These are phyloP conservation scores for Erynnis tages DNA, from an alignment of 2,888 invertebrate species.

Conservation along the genomic window DNA sequence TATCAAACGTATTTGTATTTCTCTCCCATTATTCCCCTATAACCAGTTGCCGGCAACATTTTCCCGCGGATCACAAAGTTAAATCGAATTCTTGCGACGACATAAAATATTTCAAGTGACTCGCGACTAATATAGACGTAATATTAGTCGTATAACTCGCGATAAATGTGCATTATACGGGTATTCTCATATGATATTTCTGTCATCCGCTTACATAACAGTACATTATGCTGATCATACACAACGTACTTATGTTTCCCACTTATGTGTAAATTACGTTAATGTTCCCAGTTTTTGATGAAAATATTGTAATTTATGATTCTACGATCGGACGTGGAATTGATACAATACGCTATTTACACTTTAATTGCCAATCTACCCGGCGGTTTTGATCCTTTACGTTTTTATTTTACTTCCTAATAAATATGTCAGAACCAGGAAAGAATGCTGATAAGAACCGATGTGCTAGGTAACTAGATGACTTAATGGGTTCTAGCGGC, in stretches of 20 bases:
- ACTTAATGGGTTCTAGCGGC: no score
- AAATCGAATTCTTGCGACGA: conserved; percentile 9
- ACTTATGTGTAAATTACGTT: conserved; percentile 15
- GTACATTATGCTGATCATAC: conserved; percentile 29
- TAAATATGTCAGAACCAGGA: no score
- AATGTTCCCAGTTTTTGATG: conserved; percentile 11
- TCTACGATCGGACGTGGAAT: neutral
- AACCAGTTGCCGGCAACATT: conserved; percentile 49
- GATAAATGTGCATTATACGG: neutral
- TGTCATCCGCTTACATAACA: conserved; percentile 3
- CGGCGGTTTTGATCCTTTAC: neutral
- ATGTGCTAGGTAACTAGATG: no score
- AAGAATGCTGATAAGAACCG: no score
- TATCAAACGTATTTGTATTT: conserved; percentile 58
- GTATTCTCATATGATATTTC: conserved; percentile 9
- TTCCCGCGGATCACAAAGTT: conserved; percentile 30
- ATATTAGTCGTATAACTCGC: neutral
- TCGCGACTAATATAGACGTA: conserved; percentile 16
- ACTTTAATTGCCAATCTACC: conserved; percentile 4
- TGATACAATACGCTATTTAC: conserved; percentile 21
- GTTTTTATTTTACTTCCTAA: neutral
- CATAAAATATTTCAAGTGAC: neutral
- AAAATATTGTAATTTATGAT: neutral
- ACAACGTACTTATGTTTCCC: conserved; percentile 7
- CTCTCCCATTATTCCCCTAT: conserved; percentile 40